These are phyloP conservation scores for Urophycis tenuis DNA, from an alignment of 2,797 vertebrate genomes.

Conservation along the genomic window DNA sequence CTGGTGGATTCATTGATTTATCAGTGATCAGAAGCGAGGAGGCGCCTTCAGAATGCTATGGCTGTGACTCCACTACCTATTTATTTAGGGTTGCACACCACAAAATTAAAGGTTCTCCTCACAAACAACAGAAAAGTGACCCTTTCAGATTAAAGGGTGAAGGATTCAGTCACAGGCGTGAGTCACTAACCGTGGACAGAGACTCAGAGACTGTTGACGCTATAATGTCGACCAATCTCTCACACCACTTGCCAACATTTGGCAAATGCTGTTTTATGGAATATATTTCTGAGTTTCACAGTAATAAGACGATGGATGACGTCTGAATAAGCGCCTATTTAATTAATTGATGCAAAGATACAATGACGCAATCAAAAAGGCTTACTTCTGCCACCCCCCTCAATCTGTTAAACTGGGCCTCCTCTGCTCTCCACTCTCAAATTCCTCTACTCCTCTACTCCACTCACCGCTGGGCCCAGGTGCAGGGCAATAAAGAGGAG, in stretches of 20 bases:
- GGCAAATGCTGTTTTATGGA: not conserved
- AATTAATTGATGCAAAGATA: not conserved
- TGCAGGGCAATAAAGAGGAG: conserved; percentile 11
- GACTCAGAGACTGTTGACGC: conserved; percentile 9
- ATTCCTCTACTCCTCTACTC: not conserved
- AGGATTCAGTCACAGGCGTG: conserved; percentile 33
- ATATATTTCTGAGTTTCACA: not conserved
- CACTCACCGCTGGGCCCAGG: conserved; percentile 17
- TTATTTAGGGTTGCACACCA: conserved; percentile 5
- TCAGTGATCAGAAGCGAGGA: conserved; percentile 7
- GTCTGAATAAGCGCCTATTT: not conserved
- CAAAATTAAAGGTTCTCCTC: conserved; percentile 41
- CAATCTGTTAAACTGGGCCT: not conserved
- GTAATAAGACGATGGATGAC: not conserved
- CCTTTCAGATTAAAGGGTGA: conserved; percentile 40
- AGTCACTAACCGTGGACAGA: conserved; percentile 44
- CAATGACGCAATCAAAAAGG: not conserved
- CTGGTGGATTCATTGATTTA: not conserved
- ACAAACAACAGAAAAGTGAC: conserved; percentile 42
- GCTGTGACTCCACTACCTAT: not conserved
- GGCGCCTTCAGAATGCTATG: conserved; percentile 9
- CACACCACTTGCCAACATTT: not conserved
- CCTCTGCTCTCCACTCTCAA: not conserved
- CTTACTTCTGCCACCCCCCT: not conserved
- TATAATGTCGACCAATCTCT: not conserved